Base-by-base conservation (phyloP, 92 coral and sea anemone species). In the Anthopleura xanthogrammica region DNA sequence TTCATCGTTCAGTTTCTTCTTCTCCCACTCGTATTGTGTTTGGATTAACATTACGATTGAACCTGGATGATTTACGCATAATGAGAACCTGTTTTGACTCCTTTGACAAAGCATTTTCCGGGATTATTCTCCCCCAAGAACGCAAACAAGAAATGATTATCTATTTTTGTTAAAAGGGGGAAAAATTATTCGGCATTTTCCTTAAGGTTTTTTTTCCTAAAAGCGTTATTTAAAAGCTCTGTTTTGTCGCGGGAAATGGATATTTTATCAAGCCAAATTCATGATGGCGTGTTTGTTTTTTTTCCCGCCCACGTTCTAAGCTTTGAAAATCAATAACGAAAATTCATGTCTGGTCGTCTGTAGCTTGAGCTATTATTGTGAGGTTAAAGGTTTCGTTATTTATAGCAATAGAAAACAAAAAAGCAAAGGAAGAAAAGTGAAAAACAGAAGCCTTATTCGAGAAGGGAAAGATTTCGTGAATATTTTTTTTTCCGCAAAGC, bases 261-360 rank as follows among this genome's bases (percentile, higher is more conserved):
- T 68, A 68, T 68, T 36, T 68, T 62, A 68, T 68, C 74, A 68
- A 68, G 74, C 42, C 17, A 68, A 68, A 68, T 68, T 36, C 14
- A 12, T 29, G 42, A 29, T 36, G 36, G 14, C 11, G 74, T 29
- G 12, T 68, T 68, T 68, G 74, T 9, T 68, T 68, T 68, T 9
- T 62, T 4, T 46, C 42, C 12, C 74, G 74, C 74, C 74, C 74
- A 24, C 74, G 74, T 36, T 23, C 14, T 62, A 3, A 36, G 29
- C 16, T 13, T 29, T 5, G 41, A 36, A 23, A 23, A 23, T 68
- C 42, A 23, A 36, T 13, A 12, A 5, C 2, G 13, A 68, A 68
- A 68, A 29, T 12, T 23, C 36, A 23, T 29, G 42, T 36, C 41
- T 68, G 41, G 74, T 68, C 36, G 20, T 62, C 70, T 62, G 70